phyloP scores from a whole-genome alignment of 1,140 invertebrate species.

The Gyrodactylus salaris region DNA sequence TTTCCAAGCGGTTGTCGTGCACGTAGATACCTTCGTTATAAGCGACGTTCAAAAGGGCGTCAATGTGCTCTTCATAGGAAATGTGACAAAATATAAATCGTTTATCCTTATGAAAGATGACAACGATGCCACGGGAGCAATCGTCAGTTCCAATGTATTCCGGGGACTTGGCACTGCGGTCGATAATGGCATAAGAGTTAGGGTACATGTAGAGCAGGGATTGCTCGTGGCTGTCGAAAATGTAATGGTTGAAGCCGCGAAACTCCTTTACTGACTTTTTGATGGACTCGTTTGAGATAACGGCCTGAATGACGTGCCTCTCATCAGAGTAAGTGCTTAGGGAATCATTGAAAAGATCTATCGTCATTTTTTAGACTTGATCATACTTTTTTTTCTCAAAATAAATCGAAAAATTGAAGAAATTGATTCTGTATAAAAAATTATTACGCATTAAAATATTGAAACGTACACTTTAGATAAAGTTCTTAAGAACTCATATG shows the following conservation, averaged over 20 bases:
- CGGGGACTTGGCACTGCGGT: not conserved
- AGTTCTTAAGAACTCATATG: too few species aligned
- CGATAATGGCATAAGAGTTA: not conserved
- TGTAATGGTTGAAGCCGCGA: not conserved
- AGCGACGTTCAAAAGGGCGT: not conserved
- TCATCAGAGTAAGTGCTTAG: too few species aligned
- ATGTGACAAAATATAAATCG: not conserved
- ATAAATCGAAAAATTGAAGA: too few species aligned
- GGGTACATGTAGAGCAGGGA: not conserved
- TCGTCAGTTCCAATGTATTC: not conserved
- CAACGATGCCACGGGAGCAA: not conserved
- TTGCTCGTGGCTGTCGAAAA: not conserved
- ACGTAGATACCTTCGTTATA: not conserved
- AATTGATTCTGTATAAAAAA: too few species aligned
- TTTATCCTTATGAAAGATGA: not conserved
- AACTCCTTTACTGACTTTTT: not conserved
- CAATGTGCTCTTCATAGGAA: not conserved
- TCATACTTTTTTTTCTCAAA: too few species aligned
- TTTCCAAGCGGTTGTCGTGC: not conserved
- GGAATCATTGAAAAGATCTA: too few species aligned
- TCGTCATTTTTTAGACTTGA: too few species aligned
- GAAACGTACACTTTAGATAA: too few species aligned
- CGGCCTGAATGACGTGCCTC: too few species aligned
- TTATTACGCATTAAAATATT: too few species aligned
- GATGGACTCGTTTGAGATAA: not conserved